Evolutionary conservation across 2,113 vertebrate genomes (phyloP), one percentile per base, ranked within the genome.

Genomic region (Leptodactylus fuscus): DNA sequence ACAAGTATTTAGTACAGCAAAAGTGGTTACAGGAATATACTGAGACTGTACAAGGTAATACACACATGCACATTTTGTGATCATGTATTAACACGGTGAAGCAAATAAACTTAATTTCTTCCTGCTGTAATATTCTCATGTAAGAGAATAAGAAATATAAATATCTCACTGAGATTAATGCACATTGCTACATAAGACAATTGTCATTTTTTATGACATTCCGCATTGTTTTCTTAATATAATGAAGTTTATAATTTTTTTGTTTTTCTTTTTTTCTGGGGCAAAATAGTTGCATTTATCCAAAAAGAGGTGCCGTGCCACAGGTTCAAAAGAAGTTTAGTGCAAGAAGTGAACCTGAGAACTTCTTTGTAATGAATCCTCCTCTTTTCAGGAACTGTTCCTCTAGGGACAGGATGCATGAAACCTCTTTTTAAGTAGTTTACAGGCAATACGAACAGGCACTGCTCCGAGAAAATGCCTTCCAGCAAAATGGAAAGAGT

Each of bases 151-250:
- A 96, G 96, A 97, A 97, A 97, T 96, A 97, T 94, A 96, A 95
- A 95, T 96, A 99, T 99, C 98, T 99, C 98, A 99, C 95, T 98
- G 98, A 99, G 98, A 99, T 99, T 96, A 99, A 97, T 95, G 96
- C 96, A 98, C 97, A 98, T 98, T 98, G 97, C 97, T 97, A 97
- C 97, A 97, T 97, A 98, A 98, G 96, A 97, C 96, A 98, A 97
- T 96, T 96, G 94, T 97, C 96, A 96, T 95, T 96, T 90, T n/a
- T 88, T 92, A 95, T 95, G 96, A 97, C 95, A 96, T 94, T 94
- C 95, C 94, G 94, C 90, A 94, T 95, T 95, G 95, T 95, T 73
- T 73, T 77, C 27, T 85, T 79, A 70, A 81, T 73, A 91, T 94
- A 93, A 93, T 93, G 95, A 96, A 95, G 95, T 93, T 95, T 94